phyloP scores from a whole-genome alignment of 2,888 invertebrate genomes.

The Drosophila robusta region DNA sequence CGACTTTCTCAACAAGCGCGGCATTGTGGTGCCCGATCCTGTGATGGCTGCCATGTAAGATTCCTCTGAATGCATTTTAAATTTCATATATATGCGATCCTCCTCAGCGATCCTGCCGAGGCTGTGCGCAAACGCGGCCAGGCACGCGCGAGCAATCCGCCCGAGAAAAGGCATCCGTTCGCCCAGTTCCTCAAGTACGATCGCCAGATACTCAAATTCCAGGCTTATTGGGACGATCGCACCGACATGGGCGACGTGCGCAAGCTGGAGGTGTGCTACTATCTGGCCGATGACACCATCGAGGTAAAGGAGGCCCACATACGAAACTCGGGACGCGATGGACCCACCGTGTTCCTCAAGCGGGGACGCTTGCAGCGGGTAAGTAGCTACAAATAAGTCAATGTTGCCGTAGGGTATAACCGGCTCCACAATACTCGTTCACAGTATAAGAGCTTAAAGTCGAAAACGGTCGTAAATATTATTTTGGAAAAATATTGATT shows the following conservation, averaged over 20 bases:
- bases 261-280: constrained; percentile 92
- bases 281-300: constrained; percentile 94
- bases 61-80: too few species aligned
- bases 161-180: constrained; percentile 88
- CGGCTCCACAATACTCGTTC: too few species aligned
- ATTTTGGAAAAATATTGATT: too few species aligned
- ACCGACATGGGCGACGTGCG: constrained; percentile 92
- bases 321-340: constrained; percentile 90
- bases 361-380: constrained; percentile 92
- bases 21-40: constrained; percentile 93
- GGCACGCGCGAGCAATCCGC: constrained; percentile 41
- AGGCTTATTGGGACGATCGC: constrained; percentile 96
- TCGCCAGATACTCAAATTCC: constrained; percentile 90
- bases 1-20: constrained; percentile 92
- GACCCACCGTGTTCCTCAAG: constrained; percentile 90
- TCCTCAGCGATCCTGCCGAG: constrained; percentile 85
- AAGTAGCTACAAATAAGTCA: constrained; percentile 35
- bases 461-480: too few species aligned
- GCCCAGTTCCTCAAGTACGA: constrained; percentile 94
- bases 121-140: constrained; percentile 78
- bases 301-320: constrained; percentile 92
- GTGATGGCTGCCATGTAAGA: constrained; percentile 85
- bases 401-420: too few species aligned
- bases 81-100: background rate
- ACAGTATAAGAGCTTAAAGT: too few species aligned